Evolutionary conservation across 2,113 vertebrate species (phyloP).

Genomic region (Varanus komodoensis): DNA sequence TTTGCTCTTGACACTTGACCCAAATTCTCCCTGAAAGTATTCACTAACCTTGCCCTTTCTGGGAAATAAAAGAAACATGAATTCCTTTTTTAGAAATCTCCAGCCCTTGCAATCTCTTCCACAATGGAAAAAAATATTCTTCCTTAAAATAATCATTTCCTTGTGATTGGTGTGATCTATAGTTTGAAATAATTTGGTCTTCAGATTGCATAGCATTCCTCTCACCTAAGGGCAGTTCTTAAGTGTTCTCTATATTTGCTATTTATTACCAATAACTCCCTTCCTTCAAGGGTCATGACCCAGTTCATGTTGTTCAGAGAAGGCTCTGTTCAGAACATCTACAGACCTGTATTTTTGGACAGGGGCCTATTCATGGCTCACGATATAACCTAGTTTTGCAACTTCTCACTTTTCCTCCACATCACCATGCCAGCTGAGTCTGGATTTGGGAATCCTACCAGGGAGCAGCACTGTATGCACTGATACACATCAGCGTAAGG

Average conservation of each 20-base stretch:
- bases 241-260: constrained; percentile 4
- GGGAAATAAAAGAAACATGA: background rate
- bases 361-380: background rate
- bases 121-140: background rate
- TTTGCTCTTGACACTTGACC: background rate
- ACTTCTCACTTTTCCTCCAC: background rate
- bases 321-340: background rate
- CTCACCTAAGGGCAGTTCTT: background rate
- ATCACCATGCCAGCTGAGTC: background rate
- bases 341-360: background rate
- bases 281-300: background rate
- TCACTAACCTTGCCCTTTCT: background rate
- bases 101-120: constrained; percentile 10
- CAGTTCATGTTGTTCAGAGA: background rate
- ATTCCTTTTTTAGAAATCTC: background rate
- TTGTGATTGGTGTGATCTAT: background rate
- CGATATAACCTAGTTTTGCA: background rate
- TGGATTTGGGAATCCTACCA: background rate
- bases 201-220: background rate
- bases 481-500: background rate
- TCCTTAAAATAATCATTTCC: constrained; percentile 15
- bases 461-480: background rate
- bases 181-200: background rate
- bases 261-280: background rate
- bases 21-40: background rate